Evolutionary conservation across 2,797 vertebrate species (phyloP).

Genomic region (Neomorphus geoffroyi): DNA sequence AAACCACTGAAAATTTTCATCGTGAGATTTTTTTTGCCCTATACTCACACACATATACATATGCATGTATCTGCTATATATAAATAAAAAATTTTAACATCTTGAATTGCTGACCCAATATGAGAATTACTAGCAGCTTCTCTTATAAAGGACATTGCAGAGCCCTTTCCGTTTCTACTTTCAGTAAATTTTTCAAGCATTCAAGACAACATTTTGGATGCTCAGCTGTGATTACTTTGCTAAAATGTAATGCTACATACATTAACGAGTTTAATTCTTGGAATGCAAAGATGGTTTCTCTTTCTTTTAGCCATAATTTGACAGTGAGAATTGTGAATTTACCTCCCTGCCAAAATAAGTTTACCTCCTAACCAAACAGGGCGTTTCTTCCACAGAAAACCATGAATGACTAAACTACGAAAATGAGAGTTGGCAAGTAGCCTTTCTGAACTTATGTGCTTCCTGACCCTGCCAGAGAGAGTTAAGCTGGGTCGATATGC

Average conservation of each 20-base stretch:
- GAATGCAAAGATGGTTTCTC: constrained; percentile 66
- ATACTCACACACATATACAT: background rate
- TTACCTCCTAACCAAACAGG: constrained; percentile 64
- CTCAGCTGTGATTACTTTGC: constrained; percentile 71
- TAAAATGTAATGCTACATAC: constrained; percentile 72
- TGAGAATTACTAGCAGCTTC: constrained; percentile 21
- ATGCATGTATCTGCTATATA: background rate
- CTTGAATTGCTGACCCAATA: constrained; percentile 37
- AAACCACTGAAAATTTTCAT: background rate
- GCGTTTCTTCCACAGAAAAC: constrained; percentile 52
- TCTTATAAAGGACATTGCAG: constrained; percentile 16
- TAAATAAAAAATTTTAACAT: background rate
- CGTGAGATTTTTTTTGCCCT: background rate
- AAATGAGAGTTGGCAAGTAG: constrained; percentile 61
- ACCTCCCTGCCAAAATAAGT: constrained; percentile 69
- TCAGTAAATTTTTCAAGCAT: constrained; percentile 46
- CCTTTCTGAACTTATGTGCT: constrained; percentile 48
- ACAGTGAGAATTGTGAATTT: constrained; percentile 57
- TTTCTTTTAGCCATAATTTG: constrained; percentile 70
- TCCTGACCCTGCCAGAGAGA: constrained; percentile 49
- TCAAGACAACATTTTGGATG: constrained; percentile 68
- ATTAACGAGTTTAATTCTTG: constrained; percentile 74
- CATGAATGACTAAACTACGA: constrained; percentile 62
- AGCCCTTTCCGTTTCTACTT: constrained; percentile 40
- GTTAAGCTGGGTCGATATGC: constrained; percentile 42